Conservation (phyloP, 2,113 vertebrate genomes). For the Heptranchias perlo region DNA sequence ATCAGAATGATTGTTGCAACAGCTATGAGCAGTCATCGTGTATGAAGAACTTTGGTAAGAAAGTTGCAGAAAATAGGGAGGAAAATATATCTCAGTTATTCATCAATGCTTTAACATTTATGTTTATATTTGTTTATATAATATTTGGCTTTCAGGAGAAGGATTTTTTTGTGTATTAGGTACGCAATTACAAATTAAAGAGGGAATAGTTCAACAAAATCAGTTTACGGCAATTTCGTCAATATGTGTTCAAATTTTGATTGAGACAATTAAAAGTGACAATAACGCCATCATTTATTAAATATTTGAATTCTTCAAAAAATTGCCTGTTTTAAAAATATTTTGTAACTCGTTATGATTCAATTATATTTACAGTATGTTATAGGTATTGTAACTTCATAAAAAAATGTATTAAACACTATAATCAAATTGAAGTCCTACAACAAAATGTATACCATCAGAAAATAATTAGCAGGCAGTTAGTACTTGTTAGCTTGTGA, state of each 20-base stretch:
- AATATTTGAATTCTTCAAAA: neutral
- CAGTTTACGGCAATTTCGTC: neutral
- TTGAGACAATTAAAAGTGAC: neutral
- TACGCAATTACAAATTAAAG: neutral
- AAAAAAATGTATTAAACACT: neutral
- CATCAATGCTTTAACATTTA: neutral
- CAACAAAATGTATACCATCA: neutral
- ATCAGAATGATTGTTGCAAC: neutral
- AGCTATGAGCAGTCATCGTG: neutral
- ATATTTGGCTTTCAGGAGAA: neutral
- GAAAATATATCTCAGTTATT: neutral
- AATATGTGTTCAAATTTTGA: neutral
- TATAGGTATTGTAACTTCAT: neutral
- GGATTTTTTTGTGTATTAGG: neutral
- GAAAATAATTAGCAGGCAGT: slow-evolving; percentile 17
- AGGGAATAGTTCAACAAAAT: neutral
- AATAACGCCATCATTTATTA: neutral
- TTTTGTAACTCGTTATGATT: neutral
- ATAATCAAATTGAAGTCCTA: neutral
- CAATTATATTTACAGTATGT: neutral
- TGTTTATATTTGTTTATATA: neutral
- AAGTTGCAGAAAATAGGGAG: neutral
- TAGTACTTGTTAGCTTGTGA: neutral
- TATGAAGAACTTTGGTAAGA: neutral
- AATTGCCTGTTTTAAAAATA: neutral